A percentile compares a stretch with the other conserved stretches of the same genome.
phyloP scores from a whole-genome alignment of 2,113 vertebrate genomes.

The Bubalus kerabau region DNA sequence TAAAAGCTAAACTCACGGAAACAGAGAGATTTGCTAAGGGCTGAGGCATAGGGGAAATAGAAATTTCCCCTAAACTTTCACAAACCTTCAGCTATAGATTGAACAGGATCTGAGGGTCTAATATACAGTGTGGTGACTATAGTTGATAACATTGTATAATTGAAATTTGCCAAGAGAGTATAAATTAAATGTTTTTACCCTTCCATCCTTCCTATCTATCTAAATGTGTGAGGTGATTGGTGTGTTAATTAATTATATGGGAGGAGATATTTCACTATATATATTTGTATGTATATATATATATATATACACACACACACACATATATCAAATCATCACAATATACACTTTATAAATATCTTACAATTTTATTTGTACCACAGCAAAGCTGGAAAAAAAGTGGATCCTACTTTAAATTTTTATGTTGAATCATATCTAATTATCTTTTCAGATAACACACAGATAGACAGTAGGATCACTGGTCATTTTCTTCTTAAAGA shows the following conservation, averaged over 20 bases:
- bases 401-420: not conserved
- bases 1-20: not conserved
- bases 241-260: not conserved
- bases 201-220: not conserved
- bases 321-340: not conserved
- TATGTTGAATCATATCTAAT: not conserved
- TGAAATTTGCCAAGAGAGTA: not conserved
- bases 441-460: not conserved
- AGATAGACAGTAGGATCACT: not conserved
- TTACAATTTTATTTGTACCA: not conserved
- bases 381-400: not conserved
- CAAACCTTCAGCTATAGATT: not conserved
- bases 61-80: not conserved
- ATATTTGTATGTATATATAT: not conserved
- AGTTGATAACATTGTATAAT: not conserved
- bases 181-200: not conserved
- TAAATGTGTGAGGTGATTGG: not conserved
- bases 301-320: not conserved
- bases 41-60: not conserved
- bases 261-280: not conserved
- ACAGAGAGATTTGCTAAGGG: not conserved
- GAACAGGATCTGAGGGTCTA: not conserved
- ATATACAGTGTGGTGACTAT: not conserved
- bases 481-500: not conserved
- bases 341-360: not conserved